phyloP scores from a whole-genome alignment of 2,888 invertebrate species.

The Erynnis tages region DNA sequence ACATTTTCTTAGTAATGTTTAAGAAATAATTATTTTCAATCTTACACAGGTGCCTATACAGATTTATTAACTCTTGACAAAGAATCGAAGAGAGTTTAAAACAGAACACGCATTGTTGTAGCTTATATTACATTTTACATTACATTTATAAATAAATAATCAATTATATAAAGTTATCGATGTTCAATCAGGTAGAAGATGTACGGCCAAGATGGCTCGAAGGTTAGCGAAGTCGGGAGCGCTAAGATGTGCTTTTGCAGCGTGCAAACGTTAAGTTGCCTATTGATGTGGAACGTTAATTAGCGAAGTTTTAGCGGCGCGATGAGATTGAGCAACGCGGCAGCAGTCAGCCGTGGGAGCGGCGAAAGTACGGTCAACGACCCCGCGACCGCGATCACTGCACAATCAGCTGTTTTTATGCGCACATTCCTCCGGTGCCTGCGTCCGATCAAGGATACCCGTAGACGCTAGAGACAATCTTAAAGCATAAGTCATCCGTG shows the following conservation, averaged over 20 bases:
- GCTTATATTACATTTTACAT: too few relatives aligned
- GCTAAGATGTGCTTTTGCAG: constrained; percentile 33
- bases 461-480: not conserved
- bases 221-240: constrained; percentile 20
- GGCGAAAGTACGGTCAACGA: constrained; percentile 78
- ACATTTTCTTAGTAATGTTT: too few relatives aligned
- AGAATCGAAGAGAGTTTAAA: too few relatives aligned
- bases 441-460: constrained; percentile 13
- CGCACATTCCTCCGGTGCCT: constrained; percentile 34
- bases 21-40: too few relatives aligned
- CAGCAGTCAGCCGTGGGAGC: constrained; percentile 64
- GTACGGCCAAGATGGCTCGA: too few relatives aligned
- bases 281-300: constrained; percentile 36
- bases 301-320: constrained; percentile 51
- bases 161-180: too few relatives aligned
- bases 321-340: constrained; percentile 58
- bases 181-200: too few relatives aligned
- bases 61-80: too few relatives aligned
- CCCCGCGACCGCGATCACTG: constrained; percentile 59
- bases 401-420: constrained; percentile 76
- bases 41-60: too few relatives aligned
- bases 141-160: too few relatives aligned
- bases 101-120: too few relatives aligned
- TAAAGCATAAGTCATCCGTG: not conserved
- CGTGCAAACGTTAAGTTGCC: constrained; percentile 14